Base-by-base conservation (phyloP, 2,888 invertebrate genomes). In the Tetropium fuscum region DNA sequence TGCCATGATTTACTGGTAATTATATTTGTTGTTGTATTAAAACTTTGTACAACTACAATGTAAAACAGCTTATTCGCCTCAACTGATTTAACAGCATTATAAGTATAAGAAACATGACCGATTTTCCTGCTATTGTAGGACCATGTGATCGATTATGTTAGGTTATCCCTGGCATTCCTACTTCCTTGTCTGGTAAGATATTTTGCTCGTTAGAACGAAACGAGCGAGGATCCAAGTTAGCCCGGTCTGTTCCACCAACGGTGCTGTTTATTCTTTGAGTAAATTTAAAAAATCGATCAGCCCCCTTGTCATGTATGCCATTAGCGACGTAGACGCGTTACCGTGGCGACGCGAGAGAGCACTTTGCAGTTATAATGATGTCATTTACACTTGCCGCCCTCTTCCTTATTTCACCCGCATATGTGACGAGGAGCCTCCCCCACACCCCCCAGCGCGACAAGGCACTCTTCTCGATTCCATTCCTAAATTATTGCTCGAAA, bases 281-380 rank as follows among this genome's bases (percentile, higher is more conserved):
- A 80, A 81, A 81, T 81, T 81, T 81, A 81, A 81, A 81, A 81
- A 82, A 82, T 82, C 82, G 82, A 82, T 82, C 80, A 78, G 72
- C 71, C 76, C 78, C 81, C 81, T 81, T 80, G 81, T 81, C 81
- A 82, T 82, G 81, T 82, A 81, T 81, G 81, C 81, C 81, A 81
- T 81, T 82, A 82, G 81, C 81, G 80, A 74, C 68, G 73, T 68
- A 72, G 77, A 70, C 74, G 77, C 69, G 81, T 81, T 81, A 78
- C 81, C 81, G 71, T 80, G 81, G 80, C 76, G 79, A 81, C 81
- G 81, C 75, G 79, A 75, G 79, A 78, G 80, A 81, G 80, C 82
- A 82, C 81, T 82, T 82, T 82, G 81, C 81, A 81, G 81, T 82
- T 82, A 82, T 82, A 82, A 82, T 82, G 82, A 82, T 82, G 82